phyloP scores from a whole-genome alignment of 2,113 vertebrate genomes.

The Gnathonemus echidnorhynchus region DNA sequence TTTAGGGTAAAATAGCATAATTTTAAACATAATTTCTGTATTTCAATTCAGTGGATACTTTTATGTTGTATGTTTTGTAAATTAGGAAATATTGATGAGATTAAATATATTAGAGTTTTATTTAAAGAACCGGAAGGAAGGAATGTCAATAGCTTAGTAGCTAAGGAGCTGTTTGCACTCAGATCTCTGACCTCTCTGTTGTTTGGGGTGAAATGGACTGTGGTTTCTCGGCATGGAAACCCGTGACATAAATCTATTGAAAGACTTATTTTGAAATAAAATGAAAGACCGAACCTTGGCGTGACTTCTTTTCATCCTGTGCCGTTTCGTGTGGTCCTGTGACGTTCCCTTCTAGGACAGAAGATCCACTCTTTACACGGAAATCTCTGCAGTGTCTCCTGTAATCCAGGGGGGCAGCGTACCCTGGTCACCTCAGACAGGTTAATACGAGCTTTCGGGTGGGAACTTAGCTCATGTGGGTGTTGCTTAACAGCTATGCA shows the following conservation, averaged over 20 bases:
- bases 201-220: neutral
- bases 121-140: constrained; percentile 9
- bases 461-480: neutral
- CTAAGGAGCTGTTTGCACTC: neutral
- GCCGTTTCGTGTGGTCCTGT: neutral
- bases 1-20: neutral
- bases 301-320: neutral
- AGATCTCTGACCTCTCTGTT: neutral
- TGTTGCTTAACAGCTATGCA: neutral
- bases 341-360: neutral
- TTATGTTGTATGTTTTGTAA: constrained; percentile 15
- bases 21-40: neutral
- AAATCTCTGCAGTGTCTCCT: neutral
- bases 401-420: neutral
- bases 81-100: constrained; percentile 13
- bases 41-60: constrained; percentile 2
- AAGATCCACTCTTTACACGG: neutral
- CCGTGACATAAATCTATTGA: constrained; percentile 3
- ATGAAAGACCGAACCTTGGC: neutral
- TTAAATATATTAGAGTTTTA: constrained; percentile 15
- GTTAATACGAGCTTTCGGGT: neutral
- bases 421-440: neutral
- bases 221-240: constrained; percentile 6
- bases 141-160: neutral
- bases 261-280: constrained; percentile 20